Conservation (phyloP, 2,888 invertebrate species). For the Eurytoma californica region DNA sequence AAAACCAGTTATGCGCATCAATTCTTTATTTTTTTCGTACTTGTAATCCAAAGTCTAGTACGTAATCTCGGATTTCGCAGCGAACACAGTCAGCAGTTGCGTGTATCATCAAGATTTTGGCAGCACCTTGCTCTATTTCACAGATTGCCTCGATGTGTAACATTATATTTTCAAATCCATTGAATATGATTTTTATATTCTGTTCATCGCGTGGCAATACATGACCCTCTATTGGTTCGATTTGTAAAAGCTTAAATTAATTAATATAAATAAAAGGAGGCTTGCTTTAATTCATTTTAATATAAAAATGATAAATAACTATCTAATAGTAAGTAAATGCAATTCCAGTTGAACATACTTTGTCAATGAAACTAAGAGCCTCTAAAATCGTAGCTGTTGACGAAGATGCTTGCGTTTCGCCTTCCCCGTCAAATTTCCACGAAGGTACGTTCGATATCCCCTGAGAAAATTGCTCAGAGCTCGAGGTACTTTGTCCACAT, state of each 20-base stretch:
- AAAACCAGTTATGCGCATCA: not conserved
- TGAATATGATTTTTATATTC: slow-evolving; percentile 26
- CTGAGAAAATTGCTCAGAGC: too few relatives aligned
- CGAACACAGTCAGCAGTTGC: slow-evolving; percentile 43
- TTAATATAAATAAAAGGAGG: not conserved
- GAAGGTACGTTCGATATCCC: too few relatives aligned
- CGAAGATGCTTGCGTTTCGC: not conserved
- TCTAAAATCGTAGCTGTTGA: not conserved
- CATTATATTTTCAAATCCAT: slow-evolving; percentile 35
- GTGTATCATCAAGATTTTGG: slow-evolving; percentile 20
- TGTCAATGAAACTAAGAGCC: slow-evolving; percentile 7
- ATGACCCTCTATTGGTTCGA: slow-evolving; percentile 31
- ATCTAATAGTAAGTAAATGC: not conserved
- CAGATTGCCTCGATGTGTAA: slow-evolving; percentile 29
- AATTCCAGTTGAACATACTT: slow-evolving; percentile 1
- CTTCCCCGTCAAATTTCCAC: not conserved
- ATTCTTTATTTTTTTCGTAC: slow-evolving; percentile 16
- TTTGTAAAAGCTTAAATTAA: slow-evolving; percentile 37
- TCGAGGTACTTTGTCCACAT: not conserved
- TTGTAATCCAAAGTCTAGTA: slow-evolving; percentile 46
- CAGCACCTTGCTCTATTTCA: slow-evolving; percentile 22
- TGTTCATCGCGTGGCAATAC: slow-evolving; percentile 22
- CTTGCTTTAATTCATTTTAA: too few relatives aligned
- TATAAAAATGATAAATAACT: not conserved
- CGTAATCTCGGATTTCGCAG: slow-evolving; percentile 29